Conservation (phyloP, 2,113 vertebrate genomes). For the Entosphenus tridentatus region DNA sequence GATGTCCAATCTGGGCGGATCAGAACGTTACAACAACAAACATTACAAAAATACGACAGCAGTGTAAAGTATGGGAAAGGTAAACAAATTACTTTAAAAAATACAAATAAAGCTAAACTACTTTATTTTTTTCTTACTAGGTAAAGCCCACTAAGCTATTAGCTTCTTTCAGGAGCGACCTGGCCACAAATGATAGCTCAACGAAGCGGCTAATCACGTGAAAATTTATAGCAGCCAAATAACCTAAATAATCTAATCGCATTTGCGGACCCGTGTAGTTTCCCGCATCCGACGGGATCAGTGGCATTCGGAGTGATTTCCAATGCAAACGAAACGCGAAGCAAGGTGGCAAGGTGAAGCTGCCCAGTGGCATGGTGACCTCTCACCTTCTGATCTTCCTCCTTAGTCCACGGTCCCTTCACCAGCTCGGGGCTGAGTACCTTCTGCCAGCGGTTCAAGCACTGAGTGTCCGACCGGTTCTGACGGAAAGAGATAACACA, state of each 20-base stretch:
- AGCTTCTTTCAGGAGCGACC: too few species aligned
- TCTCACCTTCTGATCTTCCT: constrained; percentile 90
- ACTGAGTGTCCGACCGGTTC: constrained; percentile 95
- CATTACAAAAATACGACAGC: too few species aligned
- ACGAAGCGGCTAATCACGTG: constrained; percentile 22
- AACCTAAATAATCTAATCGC: constrained; percentile 8
- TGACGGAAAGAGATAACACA: constrained; percentile 15
- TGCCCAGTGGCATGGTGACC: not conserved
- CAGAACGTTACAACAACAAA: constrained; percentile 15
- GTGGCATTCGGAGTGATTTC: constrained; percentile 8
- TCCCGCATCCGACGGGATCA: not conserved
- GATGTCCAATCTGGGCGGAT: too few species aligned
- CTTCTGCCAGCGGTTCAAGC: constrained; percentile 96
- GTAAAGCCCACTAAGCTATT: too few species aligned
- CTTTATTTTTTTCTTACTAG: too few species aligned
- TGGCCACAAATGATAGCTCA: constrained; percentile 3
- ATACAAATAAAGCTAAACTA: too few species aligned
- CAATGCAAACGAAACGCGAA: constrained; percentile 7
- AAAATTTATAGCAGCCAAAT: constrained; percentile 14
- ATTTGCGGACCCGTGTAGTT: constrained; percentile 6
- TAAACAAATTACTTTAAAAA: too few species aligned
- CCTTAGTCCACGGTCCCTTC: constrained; percentile 97
- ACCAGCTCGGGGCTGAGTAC: constrained; percentile 95
- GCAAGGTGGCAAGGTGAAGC: too few species aligned
- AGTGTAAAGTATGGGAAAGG: too few species aligned